Evolutionary conservation across 2,888 invertebrate genomes (phyloP).

Genomic region (Therioaphis trifolii): DNA sequence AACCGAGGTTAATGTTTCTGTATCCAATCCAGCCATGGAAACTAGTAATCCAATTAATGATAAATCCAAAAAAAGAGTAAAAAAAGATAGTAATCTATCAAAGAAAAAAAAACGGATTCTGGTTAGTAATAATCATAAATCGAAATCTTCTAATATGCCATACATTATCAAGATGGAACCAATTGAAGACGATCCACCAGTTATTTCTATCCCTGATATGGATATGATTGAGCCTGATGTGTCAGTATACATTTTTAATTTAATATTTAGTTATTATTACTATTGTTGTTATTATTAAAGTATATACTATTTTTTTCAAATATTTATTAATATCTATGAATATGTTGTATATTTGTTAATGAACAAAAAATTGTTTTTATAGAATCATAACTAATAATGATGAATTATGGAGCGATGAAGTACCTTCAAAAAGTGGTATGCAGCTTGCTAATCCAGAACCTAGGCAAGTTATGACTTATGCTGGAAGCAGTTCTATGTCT

Average conservation of each 20-base stretch:
- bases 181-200: constrained; percentile 42
- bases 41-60: not conserved
- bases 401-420: constrained; percentile 9
- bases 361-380: not conserved
- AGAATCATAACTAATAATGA: not conserved
- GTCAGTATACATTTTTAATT: constrained; percentile 30
- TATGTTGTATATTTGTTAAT: not conserved
- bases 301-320: no score
- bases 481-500: constrained; percentile 6
- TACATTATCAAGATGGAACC: constrained; percentile 43
- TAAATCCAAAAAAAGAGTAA: constrained; percentile 4
- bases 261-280: no score
- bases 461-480: constrained; percentile 46
- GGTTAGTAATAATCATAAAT: not conserved
- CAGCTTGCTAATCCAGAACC: constrained; percentile 51
- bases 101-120: constrained; percentile 8
- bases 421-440: constrained; percentile 32
- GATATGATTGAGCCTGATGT: constrained; percentile 30
- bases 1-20: not conserved
- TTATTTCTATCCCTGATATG: constrained; percentile 50
- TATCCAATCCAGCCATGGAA: not conserved
- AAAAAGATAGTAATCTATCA: constrained; percentile 13
- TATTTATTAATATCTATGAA: no score
- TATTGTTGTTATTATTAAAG: no score
- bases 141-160: not conserved